Conservation (phyloP, 2,797 vertebrate genomes). For the Bradypodion ventrale region DNA sequence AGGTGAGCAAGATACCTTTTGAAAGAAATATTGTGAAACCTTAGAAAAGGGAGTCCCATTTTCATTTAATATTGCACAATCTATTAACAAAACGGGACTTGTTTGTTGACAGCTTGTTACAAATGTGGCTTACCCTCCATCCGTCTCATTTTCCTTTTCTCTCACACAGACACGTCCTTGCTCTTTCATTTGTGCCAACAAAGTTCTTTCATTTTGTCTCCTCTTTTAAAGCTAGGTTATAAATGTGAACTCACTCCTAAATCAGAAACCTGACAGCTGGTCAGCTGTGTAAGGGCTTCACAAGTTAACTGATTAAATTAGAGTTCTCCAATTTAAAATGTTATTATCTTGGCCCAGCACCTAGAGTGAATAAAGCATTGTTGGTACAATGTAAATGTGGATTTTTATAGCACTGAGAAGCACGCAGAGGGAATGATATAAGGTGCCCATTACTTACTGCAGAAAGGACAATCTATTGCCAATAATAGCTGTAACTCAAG, state of each 20-base stretch:
- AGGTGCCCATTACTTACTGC: conserved; percentile 52
- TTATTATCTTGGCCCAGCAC: conserved; percentile 42
- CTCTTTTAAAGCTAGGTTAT: background rate
- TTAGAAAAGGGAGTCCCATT: background rate
- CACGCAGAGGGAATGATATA: conserved; percentile 49
- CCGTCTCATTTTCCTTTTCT: background rate
- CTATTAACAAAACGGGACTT: background rate
- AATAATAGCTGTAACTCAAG: conserved; percentile 58
- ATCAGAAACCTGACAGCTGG: background rate
- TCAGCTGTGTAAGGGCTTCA: conserved; percentile 42
- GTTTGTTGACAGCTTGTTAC: background rate
- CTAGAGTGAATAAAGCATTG: conserved; percentile 37
- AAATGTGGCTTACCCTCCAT: background rate
- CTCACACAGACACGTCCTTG: background rate
- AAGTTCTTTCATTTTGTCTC: conserved; percentile 38
- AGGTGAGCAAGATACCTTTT: background rate
- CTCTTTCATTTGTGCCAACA: conserved; percentile 28
- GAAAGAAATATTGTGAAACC: background rate
- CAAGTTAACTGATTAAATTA: conserved; percentile 55
- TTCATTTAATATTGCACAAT: background rate
- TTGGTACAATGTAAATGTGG: conserved; percentile 41
- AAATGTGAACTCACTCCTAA: background rate
- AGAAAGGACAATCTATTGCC: conserved; percentile 60
- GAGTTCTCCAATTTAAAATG: conserved; percentile 54
- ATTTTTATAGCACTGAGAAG: conserved; percentile 44